Conservation (phyloP, 2,888 invertebrate species). For the Scaptomyza caliginosa region DNA sequence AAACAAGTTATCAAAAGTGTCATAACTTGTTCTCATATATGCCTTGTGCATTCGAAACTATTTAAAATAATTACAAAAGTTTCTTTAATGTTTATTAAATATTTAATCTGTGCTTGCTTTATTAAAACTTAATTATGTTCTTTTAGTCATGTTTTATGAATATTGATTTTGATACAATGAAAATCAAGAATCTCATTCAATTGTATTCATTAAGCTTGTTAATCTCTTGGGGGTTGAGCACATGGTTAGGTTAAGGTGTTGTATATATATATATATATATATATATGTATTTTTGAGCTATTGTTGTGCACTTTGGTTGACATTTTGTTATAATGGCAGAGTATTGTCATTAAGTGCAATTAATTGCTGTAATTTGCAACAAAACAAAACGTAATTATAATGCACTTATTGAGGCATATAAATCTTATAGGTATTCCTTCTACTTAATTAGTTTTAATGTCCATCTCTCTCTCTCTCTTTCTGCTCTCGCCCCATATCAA, state of each 20-base stretch:
- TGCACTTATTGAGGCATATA: constrained; percentile 59
- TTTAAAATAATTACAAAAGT: no score
- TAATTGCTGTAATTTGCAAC: constrained; percentile 74
- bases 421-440: constrained; percentile 71
- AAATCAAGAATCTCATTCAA: constrained; percentile 8
- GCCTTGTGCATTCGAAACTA: no score
- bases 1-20: constrained; percentile 39
- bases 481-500: no score
- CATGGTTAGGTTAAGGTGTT: constrained; percentile 9
- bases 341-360: constrained; percentile 71
- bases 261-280: constrained; percentile 5
- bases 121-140: neutral
- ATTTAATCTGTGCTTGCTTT: no score
- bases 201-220: constrained; percentile 17
- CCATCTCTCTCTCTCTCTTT: constrained; percentile 6
- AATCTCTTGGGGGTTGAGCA: constrained; percentile 2
- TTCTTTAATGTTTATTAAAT: no score
- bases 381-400: constrained; percentile 51
- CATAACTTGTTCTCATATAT: constrained; percentile 13
- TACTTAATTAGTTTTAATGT: constrained; percentile 77
- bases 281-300: constrained; percentile 16
- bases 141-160: neutral
- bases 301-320: constrained; percentile 32
- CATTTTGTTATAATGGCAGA: constrained; percentile 33
- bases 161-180: constrained; percentile 6